Evolutionary conservation across 2,797 vertebrate species (phyloP).

Genomic region (Erethizon dorsatum): DNA sequence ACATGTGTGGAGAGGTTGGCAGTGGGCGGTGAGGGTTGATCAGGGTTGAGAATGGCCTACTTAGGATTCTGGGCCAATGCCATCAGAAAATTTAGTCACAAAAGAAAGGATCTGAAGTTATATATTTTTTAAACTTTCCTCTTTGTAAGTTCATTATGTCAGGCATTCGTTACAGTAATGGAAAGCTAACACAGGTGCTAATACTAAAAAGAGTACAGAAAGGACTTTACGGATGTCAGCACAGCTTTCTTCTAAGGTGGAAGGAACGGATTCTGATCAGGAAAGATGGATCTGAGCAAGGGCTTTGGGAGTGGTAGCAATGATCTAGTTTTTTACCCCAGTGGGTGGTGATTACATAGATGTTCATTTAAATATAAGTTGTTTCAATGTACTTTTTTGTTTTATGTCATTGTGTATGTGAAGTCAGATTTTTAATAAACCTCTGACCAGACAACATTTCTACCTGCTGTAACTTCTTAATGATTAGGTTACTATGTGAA

Average conservation of each 20-base stretch:
- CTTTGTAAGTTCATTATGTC: background rate
- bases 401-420: background rate
- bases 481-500: background rate
- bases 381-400: background rate
- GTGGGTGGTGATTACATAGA: background rate
- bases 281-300: background rate
- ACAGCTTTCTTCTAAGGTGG: too few relatives aligned
- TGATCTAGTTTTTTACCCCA: background rate
- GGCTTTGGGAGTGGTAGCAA: background rate
- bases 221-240: background rate
- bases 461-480: slow-evolving; percentile 69
- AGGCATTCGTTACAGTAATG: background rate
- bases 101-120: slow-evolving; percentile 60
- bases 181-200: background rate
- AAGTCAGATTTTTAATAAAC: slow-evolving; percentile 59
- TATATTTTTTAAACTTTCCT: background rate
- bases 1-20: background rate
- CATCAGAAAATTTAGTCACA: background rate
- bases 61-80: slow-evolving; percentile 10
- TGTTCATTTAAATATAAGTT: background rate
- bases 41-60: background rate
- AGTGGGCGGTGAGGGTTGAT: background rate
- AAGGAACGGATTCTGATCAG: background rate
- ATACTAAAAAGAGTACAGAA: background rate
- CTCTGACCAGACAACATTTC: slow-evolving; percentile 65